These are phyloP conservation scores for Microctenopoma lineatum DNA, from an alignment of 2,797 vertebrate genomes.

Conservation along the genomic window DNA sequence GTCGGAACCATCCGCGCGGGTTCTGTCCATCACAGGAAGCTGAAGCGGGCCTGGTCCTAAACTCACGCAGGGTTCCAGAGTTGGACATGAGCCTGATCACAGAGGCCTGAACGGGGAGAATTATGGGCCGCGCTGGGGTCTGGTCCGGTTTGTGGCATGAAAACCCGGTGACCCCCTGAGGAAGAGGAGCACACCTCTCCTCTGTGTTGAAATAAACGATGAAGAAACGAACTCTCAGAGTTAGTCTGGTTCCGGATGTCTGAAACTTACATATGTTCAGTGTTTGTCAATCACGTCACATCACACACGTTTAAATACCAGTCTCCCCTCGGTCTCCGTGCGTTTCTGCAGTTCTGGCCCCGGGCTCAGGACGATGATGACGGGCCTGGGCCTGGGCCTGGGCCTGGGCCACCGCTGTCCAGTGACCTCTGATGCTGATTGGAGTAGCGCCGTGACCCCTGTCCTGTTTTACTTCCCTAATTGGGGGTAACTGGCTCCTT, in stretches of 20 bases:
- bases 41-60: too few species aligned
- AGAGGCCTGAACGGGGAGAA: constrained; percentile 12
- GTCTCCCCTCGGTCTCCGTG: constrained; percentile 3
- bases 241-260: too few species aligned
- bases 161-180: constrained; percentile 17
- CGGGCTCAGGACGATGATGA: constrained; percentile 7
- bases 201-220: too few species aligned
- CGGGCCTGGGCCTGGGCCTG: constrained; percentile 1
- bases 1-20: too few species aligned
- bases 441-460: constrained; percentile 83
- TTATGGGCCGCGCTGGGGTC: constrained; percentile 4
- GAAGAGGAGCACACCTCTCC: too few species aligned
- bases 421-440: constrained; percentile 91
- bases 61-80: neutral
- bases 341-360: constrained; percentile 6
- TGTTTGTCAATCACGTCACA: too few species aligned
- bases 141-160: neutral
- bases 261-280: too few species aligned
- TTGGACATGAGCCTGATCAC: constrained; percentile 28
- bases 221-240: too few species aligned
- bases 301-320: neutral
- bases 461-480: constrained; percentile 86
- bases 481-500: constrained; percentile 82
- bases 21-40: too few species aligned
- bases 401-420: constrained; percentile 78